Conservation (phyloP, 1,140 invertebrate species). For the Radopholus similis region DNA sequence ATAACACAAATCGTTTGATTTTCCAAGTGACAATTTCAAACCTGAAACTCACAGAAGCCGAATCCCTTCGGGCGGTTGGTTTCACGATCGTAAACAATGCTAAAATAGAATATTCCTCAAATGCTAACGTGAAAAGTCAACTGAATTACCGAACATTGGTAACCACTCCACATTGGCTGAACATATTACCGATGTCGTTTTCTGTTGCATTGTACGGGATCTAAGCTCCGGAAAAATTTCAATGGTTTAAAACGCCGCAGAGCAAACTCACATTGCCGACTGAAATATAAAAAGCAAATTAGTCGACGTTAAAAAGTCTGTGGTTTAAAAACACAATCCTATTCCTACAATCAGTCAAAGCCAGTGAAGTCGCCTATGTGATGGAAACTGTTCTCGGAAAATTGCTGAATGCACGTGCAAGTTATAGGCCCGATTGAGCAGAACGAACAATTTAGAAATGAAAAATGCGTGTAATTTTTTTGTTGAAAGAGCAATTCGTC, state of each 20-base stretch:
- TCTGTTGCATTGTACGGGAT: constrained; percentile 99
- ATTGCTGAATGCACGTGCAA: not conserved
- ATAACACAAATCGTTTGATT: too few species aligned
- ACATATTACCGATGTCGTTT: constrained; percentile 96
- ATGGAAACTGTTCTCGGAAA: not conserved
- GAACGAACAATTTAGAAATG: not conserved
- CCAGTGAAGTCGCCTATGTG: not conserved
- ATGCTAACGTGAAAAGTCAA: too few species aligned
- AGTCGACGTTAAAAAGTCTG: too few species aligned
- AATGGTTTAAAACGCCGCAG: too few species aligned
- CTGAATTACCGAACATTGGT: constrained; percentile 33
- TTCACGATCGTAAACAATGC: constrained; percentile 94
- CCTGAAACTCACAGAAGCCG: constrained; percentile 92
- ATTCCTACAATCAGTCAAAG: not conserved
- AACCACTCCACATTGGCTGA: constrained; percentile 92
- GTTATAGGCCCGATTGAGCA: too few species aligned
- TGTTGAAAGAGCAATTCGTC: constrained; percentile 1
- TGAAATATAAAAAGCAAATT: constrained; percentile 4
- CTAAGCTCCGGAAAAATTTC: too few species aligned
- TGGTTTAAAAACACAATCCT: too few species aligned
- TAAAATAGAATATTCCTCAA: too few species aligned
- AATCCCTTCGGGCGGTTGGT: constrained; percentile 99
- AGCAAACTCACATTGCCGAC: too few species aligned
- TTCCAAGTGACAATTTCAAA: constrained; percentile 4
- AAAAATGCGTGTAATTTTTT: not conserved